A percentile compares a stretch with the other conserved stretches of the same genome.
These are phyloP conservation scores for Gouania willdenowi DNA, from an alignment of 2,797 vertebrate species.

Conservation along the genomic window DNA sequence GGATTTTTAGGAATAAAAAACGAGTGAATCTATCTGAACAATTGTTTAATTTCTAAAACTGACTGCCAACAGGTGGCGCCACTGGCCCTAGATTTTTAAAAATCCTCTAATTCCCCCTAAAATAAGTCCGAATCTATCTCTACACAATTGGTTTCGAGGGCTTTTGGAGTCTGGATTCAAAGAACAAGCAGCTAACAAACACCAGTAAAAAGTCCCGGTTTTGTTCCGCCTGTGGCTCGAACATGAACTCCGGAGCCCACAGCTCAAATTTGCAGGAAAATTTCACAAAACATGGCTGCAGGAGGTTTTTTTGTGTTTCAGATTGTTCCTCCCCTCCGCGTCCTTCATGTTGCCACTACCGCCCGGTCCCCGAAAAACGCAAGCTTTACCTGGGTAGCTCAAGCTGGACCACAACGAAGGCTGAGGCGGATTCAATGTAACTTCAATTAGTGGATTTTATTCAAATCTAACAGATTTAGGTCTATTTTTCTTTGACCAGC, in stretches of 20 bases:
- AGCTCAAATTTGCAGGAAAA: constrained; percentile 65
- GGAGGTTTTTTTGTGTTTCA: constrained; percentile 80
- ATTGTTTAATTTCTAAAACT: too few species aligned
- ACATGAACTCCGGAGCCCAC: constrained; percentile 52
- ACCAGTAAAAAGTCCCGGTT: neutral
- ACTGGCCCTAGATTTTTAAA: constrained; percentile 53
- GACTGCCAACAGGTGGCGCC: constrained; percentile 76
- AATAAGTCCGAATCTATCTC: constrained; percentile 37
- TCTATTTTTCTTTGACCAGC: constrained; percentile 42
- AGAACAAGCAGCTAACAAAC: neutral
- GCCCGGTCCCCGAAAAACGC: constrained; percentile 19
- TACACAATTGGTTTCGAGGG: constrained; percentile 8
- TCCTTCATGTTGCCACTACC: constrained; percentile 67
- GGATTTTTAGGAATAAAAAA: too few species aligned
- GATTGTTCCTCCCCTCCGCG: constrained; percentile 74
- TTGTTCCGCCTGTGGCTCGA: neutral
- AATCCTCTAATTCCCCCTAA: constrained; percentile 43
- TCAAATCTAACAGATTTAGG: constrained; percentile 60
- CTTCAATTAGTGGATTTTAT: constrained; percentile 56
- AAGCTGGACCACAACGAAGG: constrained; percentile 30
- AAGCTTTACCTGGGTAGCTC: constrained; percentile 1
- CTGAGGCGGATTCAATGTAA: constrained; percentile 51
- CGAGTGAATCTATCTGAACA: too few species aligned
- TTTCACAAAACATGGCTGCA: constrained; percentile 83
- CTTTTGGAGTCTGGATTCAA: neutral